Percentiles rank a stretch among this genome's conserved stretches.
These are phyloP conservation scores for Samia ricini DNA, from an alignment of 1,140 invertebrate genomes.

Conservation along the genomic window DNA sequence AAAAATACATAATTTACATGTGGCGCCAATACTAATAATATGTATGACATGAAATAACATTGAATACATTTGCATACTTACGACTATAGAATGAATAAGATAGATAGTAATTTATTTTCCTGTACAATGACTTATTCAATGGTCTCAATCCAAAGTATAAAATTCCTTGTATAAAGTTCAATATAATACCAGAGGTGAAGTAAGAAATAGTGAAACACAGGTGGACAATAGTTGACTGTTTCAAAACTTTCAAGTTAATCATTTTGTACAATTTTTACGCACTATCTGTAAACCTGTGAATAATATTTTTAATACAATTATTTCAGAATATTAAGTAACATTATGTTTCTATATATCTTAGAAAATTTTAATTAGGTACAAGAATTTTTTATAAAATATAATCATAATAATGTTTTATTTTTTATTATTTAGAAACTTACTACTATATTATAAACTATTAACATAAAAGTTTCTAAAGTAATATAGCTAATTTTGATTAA, in stretches of 20 bases:
- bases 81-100: constrained; percentile 93
- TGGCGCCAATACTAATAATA: neutral
- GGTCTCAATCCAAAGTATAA: constrained; percentile 87
- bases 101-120: constrained; percentile 95
- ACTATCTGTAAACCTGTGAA: constrained; percentile 11
- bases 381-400: too few species aligned
- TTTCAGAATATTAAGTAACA: too few species aligned
- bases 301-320: neutral
- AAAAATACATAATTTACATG: constrained; percentile 28
- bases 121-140: constrained; percentile 86
- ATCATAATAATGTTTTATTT: too few species aligned
- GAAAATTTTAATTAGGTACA: too few species aligned
- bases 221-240: constrained; percentile 83
- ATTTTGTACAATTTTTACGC: constrained; percentile 73
- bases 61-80: constrained; percentile 80
- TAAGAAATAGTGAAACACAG: constrained; percentile 93
- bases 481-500: too few species aligned
- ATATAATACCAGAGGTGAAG: constrained; percentile 91
- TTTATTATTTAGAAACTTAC: too few species aligned
- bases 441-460: too few species aligned
- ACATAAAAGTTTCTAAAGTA: too few species aligned
- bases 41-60: neutral
- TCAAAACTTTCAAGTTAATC: constrained; percentile 82
- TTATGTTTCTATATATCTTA: too few species aligned
- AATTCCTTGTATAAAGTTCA: constrained; percentile 89